phyloP scores from a whole-genome alignment of 2,113 vertebrate genomes.

The Condylura cristata region DNA sequence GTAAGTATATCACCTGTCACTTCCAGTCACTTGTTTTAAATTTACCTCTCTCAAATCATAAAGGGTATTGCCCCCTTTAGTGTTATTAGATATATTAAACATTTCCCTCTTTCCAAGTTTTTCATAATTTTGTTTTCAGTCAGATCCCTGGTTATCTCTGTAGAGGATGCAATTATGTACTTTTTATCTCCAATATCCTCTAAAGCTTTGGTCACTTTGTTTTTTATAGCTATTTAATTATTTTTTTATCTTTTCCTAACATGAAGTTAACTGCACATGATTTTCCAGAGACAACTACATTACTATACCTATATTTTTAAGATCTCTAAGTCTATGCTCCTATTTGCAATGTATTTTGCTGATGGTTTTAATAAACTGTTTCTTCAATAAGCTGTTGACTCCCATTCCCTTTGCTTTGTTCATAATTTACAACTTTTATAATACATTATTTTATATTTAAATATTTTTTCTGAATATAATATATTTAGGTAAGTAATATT shows the following conservation, averaged over 20 bases:
- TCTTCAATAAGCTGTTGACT: slow-evolving; percentile 27
- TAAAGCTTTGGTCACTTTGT: background rate
- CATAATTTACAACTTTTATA: background rate
- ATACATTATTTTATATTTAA: slow-evolving; percentile 20
- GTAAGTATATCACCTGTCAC: background rate
- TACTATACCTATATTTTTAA: background rate
- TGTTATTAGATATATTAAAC: background rate
- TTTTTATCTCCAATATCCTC: slow-evolving; percentile 7
- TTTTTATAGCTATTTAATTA: slow-evolving; percentile 4
- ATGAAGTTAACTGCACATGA: slow-evolving; percentile 1
- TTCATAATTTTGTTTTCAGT: background rate
- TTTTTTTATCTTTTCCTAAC: slow-evolving; percentile 26
- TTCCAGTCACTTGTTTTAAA: slow-evolving; percentile 42
- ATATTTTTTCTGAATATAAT: slow-evolving; percentile 13
- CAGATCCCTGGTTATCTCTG: background rate
- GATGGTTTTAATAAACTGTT: slow-evolving; percentile 29
- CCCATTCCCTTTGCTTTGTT: slow-evolving; percentile 29
- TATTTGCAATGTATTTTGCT: background rate
- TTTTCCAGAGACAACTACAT: background rate
- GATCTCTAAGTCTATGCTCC: background rate
- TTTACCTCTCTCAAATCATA: background rate
- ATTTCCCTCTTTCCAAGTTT: slow-evolving; percentile 7
- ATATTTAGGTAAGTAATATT: too few species aligned
- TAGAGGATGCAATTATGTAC: slow-evolving; percentile 12
- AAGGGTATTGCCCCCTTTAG: background rate